Base-by-base conservation (phyloP, 2,797 vertebrate species). In the Garrulus glandarius region DNA sequence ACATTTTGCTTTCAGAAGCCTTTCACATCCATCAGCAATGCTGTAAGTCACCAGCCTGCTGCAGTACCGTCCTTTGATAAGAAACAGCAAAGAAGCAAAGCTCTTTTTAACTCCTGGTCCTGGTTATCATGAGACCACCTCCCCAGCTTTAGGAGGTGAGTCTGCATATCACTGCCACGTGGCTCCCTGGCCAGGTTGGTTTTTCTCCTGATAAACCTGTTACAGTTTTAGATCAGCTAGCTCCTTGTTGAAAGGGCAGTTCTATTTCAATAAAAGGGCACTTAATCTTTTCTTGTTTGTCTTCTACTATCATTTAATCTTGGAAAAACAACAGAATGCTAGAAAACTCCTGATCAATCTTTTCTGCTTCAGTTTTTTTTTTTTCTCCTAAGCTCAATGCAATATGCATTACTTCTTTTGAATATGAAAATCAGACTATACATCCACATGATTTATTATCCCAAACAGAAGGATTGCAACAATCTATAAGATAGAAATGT, bases 271-370 rank as follows among this genome's bases (percentile, higher is more conserved):
- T 70, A 74, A 80, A 92, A 91, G 52, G 91, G 41, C 68, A 57
- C 57, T 93, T 92, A 93, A 87, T 97, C 81, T 71, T 80, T 91
- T 83, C 78, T 87, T 32, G 2, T 89, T 97, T 84, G 44, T 72
- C 49, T 87, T 92, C 50, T 80, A 30, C 70, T 92, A 68, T 70
- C 67, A 44, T 89, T 93, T 95, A 92, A 87, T 95, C 77, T 84
- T 95, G 74, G 37, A 49, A 93, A 92, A 95, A 82, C 63, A 88
- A 72, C 59, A 87, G 39, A 82, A 80, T 82, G 63, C 70, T 86
- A 70, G 63, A 88, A 95, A 84, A 67, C 30, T 88, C 72, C 26
- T 46, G 52, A 67, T 76, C 53, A 29, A 5, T 84, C 37, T 43
- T 89, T 91, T 60, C 84, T 10, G 0, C 11, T 30, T 70, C 6